Conservation (phyloP, 2,888 invertebrate species). For the Habrosyne pyritoides region DNA sequence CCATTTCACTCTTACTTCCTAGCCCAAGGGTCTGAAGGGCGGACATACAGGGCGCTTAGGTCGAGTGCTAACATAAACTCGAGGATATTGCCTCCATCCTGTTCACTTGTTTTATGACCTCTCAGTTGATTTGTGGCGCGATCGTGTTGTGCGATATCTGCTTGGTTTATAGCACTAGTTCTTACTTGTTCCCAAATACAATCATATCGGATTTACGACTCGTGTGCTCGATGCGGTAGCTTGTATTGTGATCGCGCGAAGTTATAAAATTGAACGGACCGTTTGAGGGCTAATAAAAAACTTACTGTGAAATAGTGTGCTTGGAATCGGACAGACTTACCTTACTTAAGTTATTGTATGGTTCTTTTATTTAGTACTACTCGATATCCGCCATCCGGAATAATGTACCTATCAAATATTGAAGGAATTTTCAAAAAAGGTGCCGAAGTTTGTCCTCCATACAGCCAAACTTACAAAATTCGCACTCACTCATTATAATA, state of each 20-base stretch:
- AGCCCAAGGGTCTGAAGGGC: neutral
- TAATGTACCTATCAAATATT: no score
- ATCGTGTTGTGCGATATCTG: neutral
- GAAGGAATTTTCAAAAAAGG: no score
- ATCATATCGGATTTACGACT: neutral
- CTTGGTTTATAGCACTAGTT: slow-evolving; percentile 8
- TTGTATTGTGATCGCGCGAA: neutral
- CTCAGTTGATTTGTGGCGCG: slow-evolving; percentile 9
- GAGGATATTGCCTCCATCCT: slow-evolving; percentile 8
- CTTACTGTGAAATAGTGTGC: no score
- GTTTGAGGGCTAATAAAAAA: neutral
- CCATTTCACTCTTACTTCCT: neutral
- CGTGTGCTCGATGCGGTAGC: neutral
- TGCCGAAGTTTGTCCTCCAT: no score
- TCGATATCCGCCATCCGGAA: no score
- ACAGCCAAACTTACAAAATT: no score
- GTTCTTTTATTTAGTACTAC: no score
- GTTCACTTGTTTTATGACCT: slow-evolving; percentile 10
- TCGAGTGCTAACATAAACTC: slow-evolving; percentile 5
- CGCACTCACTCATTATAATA: no score
- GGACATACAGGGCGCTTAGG: neutral
- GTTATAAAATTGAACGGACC: neutral
- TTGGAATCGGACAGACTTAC: neutral
- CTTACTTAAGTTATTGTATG: no score
- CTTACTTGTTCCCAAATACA: neutral